phyloP scores from a whole-genome alignment of 2,888 invertebrate genomes.

The Nesidiocoris tenuis region DNA sequence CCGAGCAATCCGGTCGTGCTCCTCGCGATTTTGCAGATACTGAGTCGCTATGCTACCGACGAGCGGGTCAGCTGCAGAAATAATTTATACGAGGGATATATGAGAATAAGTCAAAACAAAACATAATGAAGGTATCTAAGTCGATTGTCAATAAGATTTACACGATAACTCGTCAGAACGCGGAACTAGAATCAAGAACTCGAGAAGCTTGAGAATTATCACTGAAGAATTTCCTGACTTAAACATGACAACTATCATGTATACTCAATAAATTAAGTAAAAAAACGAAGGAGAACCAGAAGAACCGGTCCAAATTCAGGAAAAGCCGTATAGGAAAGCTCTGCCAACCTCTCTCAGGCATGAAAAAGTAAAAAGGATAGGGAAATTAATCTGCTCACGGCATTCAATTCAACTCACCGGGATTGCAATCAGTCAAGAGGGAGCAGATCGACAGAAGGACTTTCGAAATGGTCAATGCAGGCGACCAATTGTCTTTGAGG shows the following conservation, averaged over 20 bases:
- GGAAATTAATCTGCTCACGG: background rate
- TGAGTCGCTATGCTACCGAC: constrained; percentile 98
- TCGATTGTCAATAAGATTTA: background rate
- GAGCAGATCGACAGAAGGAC: constrained; percentile 97
- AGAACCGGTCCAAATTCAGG: too few relatives aligned
- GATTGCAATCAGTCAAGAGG: constrained; percentile 96
- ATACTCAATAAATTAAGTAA: too few relatives aligned
- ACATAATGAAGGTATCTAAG: background rate
- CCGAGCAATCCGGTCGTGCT: constrained; percentile 96
- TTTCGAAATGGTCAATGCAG: constrained; percentile 97
- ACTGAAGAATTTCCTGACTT: too few relatives aligned
- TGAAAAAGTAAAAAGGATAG: background rate
- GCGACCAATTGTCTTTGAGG: constrained; percentile 98
- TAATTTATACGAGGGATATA: too few relatives aligned
- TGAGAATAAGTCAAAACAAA: constrained; percentile 25
- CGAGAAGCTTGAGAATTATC: background rate
- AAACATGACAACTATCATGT: too few relatives aligned
- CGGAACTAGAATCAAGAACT: too few relatives aligned
- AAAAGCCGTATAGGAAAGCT: too few relatives aligned
- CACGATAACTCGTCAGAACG: too few relatives aligned
- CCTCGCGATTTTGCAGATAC: constrained; percentile 94
- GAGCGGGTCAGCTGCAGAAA: constrained; percentile 84
- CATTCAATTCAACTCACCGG: constrained; percentile 70
- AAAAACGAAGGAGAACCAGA: too few relatives aligned
- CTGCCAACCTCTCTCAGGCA: too few relatives aligned